Base-by-base conservation (phyloP, 2,888 invertebrate genomes). In the Sinotaia quadrata region DNA sequence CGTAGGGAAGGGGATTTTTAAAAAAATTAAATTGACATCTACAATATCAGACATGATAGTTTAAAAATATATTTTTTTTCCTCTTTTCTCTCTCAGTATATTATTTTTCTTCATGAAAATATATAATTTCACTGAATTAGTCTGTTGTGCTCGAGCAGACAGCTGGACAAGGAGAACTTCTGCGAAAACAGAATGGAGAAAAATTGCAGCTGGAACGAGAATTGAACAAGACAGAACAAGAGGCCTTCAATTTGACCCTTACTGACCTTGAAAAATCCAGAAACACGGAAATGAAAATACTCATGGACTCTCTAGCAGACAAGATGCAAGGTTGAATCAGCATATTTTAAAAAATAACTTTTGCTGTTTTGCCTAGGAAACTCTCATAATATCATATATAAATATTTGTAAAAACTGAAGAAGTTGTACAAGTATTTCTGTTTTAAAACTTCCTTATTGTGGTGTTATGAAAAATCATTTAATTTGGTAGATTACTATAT, bases 111-210 rank as follows among this genome's bases (percentile, higher is more conserved):
- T n/a, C n/a, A n/a, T n/a, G n/a, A n/a, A n/a, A n/a, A n/a, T n/a
- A n/a, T n/a, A n/a, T n/a, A n/a, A n/a, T n/a, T n/a, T n/a, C n/a
- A n/a, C n/a, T n/a, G n/a, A n/a, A n/a, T n/a, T n/a, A n/a, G n/a
- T n/a, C n/a, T n/a, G n/a, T n/a, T n/a, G n/a, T 51, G 2, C 18
- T 51, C 27, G 18, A 37, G 41, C 44, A 69, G 61, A 69, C 70
- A 37, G 61, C 66, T 31, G 65, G 59, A 18, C 69, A 75, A 75
- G 80, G 81, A 27, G 84, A 84, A 57, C 41, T 85, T 36, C 72
- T 86, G 47, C 71, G 87, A 5, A 71, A 78, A 67, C 85, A 85
- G 69, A 85, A 84, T 62, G 81, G 80, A 12, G 84, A 86, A 68
- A 70, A 79, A 34, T 73, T 86, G 67, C 73, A 78, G 49, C 73